A percentile compares a stretch with the other conserved stretches of the same genome.
Conservation (phyloP, 2,797 vertebrate genomes). For the Austrolebias charrua region DNA sequence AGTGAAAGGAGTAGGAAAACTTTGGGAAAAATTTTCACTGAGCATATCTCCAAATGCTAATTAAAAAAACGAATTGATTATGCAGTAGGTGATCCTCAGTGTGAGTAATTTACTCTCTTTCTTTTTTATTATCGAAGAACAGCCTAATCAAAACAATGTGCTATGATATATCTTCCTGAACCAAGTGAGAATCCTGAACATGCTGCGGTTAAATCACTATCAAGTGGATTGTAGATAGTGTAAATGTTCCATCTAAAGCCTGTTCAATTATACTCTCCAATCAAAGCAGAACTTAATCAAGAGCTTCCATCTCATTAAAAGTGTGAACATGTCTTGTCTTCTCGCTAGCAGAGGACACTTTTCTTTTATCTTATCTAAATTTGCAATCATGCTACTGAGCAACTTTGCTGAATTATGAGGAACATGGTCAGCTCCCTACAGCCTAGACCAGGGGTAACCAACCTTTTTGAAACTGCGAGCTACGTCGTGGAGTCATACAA, state of each 20-base stretch:
- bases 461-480: too few relatives aligned
- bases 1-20: slow-evolving; percentile 5
- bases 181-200: slow-evolving; percentile 43
- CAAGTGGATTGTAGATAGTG: slow-evolving; percentile 52
- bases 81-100: slow-evolving; percentile 23
- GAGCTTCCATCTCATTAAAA: slow-evolving; percentile 62
- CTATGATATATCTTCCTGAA: slow-evolving; percentile 44
- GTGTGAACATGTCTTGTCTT: slow-evolving; percentile 49
- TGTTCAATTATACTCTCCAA: slow-evolving; percentile 75
- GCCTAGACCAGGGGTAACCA: too few relatives aligned
- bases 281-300: slow-evolving; percentile 70
- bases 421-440: slow-evolving; percentile 7
- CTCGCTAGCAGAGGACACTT: too few relatives aligned
- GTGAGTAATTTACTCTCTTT: slow-evolving; percentile 31
- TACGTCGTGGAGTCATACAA: too few relatives aligned
- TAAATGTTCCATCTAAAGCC: slow-evolving; percentile 68
- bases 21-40: slow-evolving; percentile 13
- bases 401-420: slow-evolving; percentile 17
- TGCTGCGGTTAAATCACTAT: slow-evolving; percentile 58
- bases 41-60: slow-evolving; percentile 29
- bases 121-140: slow-evolving; percentile 11
- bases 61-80: slow-evolving; percentile 46
- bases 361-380: slow-evolving; percentile 4
- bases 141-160: slow-evolving; percentile 58
- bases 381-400: slow-evolving; percentile 18